Evolutionary conservation across 2,888 invertebrate species (phyloP), one percentile per base, ranked within the genome.

Genomic region (Macrosoma leucophasiata): DNA sequence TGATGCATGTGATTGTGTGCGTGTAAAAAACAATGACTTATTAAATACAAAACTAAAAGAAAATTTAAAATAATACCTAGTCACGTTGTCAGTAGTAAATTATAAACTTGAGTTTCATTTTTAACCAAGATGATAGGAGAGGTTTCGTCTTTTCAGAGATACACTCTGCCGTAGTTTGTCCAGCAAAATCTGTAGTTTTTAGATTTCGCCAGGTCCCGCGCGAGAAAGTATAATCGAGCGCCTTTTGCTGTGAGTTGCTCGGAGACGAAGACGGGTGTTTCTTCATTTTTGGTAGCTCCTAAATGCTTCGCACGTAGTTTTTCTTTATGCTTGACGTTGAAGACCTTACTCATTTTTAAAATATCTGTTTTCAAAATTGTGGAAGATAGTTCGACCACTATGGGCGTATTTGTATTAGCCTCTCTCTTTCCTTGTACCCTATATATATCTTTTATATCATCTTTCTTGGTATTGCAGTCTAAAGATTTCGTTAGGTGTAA

Each of bases 221-320:
- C 42, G 2, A 51, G 27, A 25, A 48, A 51, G 12, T 33, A 31
- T 8, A 50, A 33, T 1, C 48, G 41, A 13, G 50, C 15, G 2
- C 30, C 43, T 33, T 41, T 46, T 0, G 46, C 26, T 1, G 48
- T 51, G 3, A 51, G 30, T 6, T 46, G 41, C 13, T 48, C 48
- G 3, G 46, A 36, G 9, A 50, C 9, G 13, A 22, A 48, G 1
- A 50, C 29, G 0, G 47, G 48, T 3, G 42, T 43, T 6, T 50
- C 38, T 19, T 33, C 43, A 4, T 11, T 17, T 5, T 32, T 38
- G 1, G 12, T 12, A 10, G 43, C 14, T 2, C 47, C 47, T 1
- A 48, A 32, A 19, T 51, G 46, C 29, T 51, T 51, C 2, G 44
- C 46, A 22, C 36, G 32, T 7, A 47, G 20, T 33, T 48, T 47